These are phyloP conservation scores for Troglohyphantes excavatus DNA, from an alignment of 2,888 invertebrate species.

Conservation along the genomic window DNA sequence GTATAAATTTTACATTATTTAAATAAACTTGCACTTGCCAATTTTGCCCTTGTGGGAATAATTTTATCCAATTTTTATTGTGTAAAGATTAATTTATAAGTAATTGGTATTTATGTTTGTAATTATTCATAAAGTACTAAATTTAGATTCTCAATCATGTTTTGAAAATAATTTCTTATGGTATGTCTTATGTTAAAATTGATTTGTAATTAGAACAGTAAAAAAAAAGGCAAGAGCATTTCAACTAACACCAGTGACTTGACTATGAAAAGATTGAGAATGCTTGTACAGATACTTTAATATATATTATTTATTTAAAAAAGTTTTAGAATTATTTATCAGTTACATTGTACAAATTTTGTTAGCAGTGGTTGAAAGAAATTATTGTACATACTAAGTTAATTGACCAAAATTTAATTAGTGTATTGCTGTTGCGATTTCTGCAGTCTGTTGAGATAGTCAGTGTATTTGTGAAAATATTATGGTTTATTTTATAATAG, in stretches of 20 bases:
- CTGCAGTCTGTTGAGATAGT: background rate
- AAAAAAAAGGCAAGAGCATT: background rate
- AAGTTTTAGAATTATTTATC: constrained; percentile 54
- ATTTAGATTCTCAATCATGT: too few relatives aligned
- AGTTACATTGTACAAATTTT: constrained; percentile 32
- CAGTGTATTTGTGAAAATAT: background rate
- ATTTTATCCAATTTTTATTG: too few relatives aligned
- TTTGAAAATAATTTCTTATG: too few relatives aligned
- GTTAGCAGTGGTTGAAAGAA: background rate
- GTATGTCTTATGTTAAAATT: too few relatives aligned
- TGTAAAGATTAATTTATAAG: too few relatives aligned
- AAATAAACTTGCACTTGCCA: too few relatives aligned
- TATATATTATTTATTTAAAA: constrained; percentile 61
- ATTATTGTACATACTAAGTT: constrained; percentile 18
- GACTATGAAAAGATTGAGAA: background rate
- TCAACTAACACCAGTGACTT: background rate
- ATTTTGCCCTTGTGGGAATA: too few relatives aligned
- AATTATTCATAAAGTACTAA: too few relatives aligned
- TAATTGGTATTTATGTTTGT: too few relatives aligned
- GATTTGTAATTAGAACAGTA: too few relatives aligned
- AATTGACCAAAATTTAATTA: background rate
- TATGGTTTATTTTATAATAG: background rate
- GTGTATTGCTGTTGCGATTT: background rate
- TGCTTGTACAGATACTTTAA: constrained; percentile 38
- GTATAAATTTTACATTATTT: too few relatives aligned